These are phyloP conservation scores for Hydraecia micacea DNA, from an alignment of 2,888 invertebrate genomes.

Conservation along the genomic window DNA sequence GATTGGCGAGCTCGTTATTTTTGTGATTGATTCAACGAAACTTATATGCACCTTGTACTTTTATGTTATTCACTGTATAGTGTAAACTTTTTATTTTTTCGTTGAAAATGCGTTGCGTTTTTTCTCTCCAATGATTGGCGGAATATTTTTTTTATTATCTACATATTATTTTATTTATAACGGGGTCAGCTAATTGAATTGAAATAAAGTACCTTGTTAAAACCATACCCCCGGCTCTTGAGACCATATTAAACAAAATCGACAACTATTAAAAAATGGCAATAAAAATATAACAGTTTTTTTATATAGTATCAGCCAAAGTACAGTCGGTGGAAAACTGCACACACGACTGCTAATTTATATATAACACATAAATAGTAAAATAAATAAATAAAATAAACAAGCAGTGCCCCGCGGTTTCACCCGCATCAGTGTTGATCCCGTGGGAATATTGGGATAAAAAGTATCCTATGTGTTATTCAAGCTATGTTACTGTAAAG, in stretches of 20 bases:
- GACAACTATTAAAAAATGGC: background rate
- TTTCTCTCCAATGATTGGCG: background rate
- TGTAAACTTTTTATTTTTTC: background rate
- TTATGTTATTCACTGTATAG: background rate
- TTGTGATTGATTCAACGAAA: slow-evolving; percentile 35
- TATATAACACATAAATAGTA: no score
- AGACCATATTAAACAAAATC: background rate
- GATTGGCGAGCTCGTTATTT: slow-evolving; percentile 51
- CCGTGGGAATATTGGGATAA: no score
- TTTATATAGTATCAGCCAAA: background rate
- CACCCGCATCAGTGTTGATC: no score
- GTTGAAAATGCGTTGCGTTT: background rate
- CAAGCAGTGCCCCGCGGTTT: no score
- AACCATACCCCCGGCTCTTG: background rate
- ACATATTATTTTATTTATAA: background rate
- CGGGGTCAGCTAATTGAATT: background rate
- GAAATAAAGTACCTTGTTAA: background rate
- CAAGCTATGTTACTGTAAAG: no score
- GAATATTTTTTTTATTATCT: no score
- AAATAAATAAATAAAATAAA: no score
- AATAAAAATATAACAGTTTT: background rate
- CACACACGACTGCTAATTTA: no score
- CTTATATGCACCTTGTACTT: background rate
- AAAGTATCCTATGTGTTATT: no score
- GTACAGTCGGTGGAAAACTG: no score